Base-by-base conservation (phyloP, 2,113 vertebrate species). In the Festucalex cinctus region DNA sequence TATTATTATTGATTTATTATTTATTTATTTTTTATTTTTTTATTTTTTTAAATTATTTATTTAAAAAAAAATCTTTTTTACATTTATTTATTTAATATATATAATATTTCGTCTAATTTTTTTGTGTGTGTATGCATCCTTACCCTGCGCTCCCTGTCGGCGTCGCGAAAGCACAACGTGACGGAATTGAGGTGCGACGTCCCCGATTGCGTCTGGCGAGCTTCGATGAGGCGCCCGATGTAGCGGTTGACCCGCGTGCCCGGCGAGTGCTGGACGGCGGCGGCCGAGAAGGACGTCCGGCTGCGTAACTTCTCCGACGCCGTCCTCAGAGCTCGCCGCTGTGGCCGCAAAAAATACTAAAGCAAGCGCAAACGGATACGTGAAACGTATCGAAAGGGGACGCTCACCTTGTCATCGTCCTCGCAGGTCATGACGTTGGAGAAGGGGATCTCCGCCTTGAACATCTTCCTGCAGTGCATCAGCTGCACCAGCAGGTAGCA, bases 381-480 rank as follows among this genome's bases (percentile, higher is more conserved):
- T n/a, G n/a, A n/a, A n/a, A n/a, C n/a, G n/a, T n/a, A n/a, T n/a
- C n/a, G n/a, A n/a, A n/a, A n/a, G n/a, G n/a, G n/a, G 17, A 54
- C 63, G 54, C 81, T 43, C 37, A 98, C 96, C 95, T 98, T 98
- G 87, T 99, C 96, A 0, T 96, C 96, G 13, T 98, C 96, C 79
- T 98, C 96, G 0, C 96, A 98, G 0, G 93, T 97, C 95, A 99
- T 96, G 77, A 85, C 86, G 26, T 85, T 87, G 69, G 86, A 85
- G 70, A 88, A 89, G 22, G 86, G 83, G 80, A 99, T 98, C 89
- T 99, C 96, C 0, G 97, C 97, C 88, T 97, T 98, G 87, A 99
- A 99, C 97, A 99, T 98, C 88, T 98, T 98, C 63, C 97, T 91
- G 69, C 97, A 99, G 83, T 99, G 97, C 96, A 99, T 99, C 28